Evolutionary conservation across 1,140 invertebrate genomes (phyloP).

Genomic region (Aricia agestis): DNA sequence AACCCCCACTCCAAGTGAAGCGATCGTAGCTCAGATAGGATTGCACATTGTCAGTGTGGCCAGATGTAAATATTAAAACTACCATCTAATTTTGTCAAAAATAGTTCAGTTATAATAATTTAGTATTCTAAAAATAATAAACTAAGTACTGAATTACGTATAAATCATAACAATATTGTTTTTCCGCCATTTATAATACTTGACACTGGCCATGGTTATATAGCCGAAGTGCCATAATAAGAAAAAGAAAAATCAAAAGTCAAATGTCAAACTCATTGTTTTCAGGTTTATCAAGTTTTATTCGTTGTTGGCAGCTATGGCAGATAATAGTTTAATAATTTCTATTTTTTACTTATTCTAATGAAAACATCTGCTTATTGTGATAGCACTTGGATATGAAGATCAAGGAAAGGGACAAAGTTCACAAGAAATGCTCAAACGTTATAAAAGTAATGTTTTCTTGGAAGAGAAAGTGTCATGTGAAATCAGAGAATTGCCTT

Average conservation of each 20-base stretch:
- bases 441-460: conserved; percentile 36
- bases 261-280: conserved; percentile 11
- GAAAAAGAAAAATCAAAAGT: conserved; percentile 3
- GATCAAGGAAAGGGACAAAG: conserved; percentile 24
- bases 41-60: no score
- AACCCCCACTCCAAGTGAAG: no score
- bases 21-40: no score
- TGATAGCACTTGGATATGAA: conserved; percentile 44
- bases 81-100: no score
- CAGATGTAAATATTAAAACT: no score
- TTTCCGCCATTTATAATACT: no score
- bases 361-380: conserved; percentile 14
- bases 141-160: no score
- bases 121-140: no score
- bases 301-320: conserved; percentile 27
- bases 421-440: conserved; percentile 42
- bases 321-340: conserved; percentile 23
- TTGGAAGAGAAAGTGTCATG: conserved; percentile 70
- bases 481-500: conserved; percentile 68
- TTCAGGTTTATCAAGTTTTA: background rate
- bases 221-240: no score
- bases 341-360: conserved; percentile 19
- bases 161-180: no score
- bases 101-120: no score
- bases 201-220: no score